These are phyloP conservation scores for Mythimna ferrago DNA, from an alignment of 2,888 invertebrate species.

Conservation along the genomic window DNA sequence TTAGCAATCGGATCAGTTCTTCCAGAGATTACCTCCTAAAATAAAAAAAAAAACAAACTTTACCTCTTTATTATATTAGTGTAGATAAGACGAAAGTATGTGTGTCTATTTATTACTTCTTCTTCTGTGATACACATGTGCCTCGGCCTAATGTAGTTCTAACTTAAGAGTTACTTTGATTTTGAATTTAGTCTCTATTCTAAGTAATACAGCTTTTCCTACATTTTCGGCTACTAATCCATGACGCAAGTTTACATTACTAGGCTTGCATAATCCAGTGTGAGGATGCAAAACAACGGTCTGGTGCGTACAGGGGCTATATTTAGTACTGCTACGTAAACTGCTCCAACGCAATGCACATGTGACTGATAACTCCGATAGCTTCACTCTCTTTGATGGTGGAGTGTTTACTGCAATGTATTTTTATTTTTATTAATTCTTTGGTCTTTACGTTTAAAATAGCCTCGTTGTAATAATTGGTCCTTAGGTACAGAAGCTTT, in stretches of 20 bases:
- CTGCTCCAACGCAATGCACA: conserved; percentile 47
- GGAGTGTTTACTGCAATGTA: conserved; percentile 11
- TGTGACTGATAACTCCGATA: conserved; percentile 52
- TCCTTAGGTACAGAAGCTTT: neutral
- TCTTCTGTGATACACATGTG: too few species aligned
- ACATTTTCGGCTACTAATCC: neutral
- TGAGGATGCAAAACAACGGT: conserved; percentile 54
- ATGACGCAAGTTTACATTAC: conserved; percentile 42
- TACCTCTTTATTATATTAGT: too few species aligned
- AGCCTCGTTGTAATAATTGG: neutral
- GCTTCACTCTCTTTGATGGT: conserved; percentile 34
- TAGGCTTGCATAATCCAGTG: conserved; percentile 47
- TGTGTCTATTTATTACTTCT: too few species aligned
- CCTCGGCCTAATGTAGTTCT: too few species aligned
- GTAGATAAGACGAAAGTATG: too few species aligned
- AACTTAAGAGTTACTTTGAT: neutral
- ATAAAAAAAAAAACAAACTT: too few species aligned
- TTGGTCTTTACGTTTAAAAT: conserved; percentile 1
- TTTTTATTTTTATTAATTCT: conserved; percentile 10
- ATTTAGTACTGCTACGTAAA: conserved; percentile 61
- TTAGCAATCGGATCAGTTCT: too few species aligned
- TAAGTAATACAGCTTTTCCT: neutral
- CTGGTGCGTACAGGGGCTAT: conserved; percentile 56
- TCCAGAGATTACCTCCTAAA: too few species aligned
- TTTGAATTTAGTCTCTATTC: neutral